Base-by-base conservation (phyloP, 2,113 vertebrate genomes). In the Odocoileus hemionus region DNA sequence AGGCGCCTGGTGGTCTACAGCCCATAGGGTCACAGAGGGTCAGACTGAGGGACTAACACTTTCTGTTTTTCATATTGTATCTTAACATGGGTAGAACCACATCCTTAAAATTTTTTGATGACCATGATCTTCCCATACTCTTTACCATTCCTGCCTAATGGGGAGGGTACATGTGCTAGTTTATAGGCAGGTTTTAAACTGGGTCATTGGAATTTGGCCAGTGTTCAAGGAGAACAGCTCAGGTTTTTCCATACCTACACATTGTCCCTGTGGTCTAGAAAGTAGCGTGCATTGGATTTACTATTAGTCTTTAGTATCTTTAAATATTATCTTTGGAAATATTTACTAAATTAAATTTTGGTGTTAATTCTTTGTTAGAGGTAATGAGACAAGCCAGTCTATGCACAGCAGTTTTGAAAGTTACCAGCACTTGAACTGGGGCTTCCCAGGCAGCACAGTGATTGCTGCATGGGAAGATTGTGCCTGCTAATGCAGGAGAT, bases 291-390 rank as follows among this genome's bases (percentile, higher is more conserved):
- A 15, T 9, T 87, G 30, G 5, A 33, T 67, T 96, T 96, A 11
- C 30, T 30, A 30, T 52, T 52, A 93, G 39, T 6, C 55, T 94
- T 67, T 2, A 50, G 1, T 89, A 57, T 21, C 23, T 96, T 80
- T 92, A 78, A 87, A 88, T 83, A 88, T 88, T 91, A 78, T 30
- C 33, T 90, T 39, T 43, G 79, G 86, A 86, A 43, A 50, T 47
- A 54, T 39, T 94, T 93, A 28, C 52, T 64, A 52, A 90, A 17
- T 80, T 90, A 79, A 89, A 92, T 89, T 91, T 94, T 79, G 84
- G 54, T 87, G 8, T 58, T 21, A 21, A 58, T 94, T 82, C 2
- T 87, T 95, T 96, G 23, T 50, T 95, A 39, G 67, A 70, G 16
- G 6, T 45, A 95, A 45, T 21, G 17, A 60, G 57, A 74, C 8